phyloP scores from a whole-genome alignment of 2,888 invertebrate species.

The Danaus chrysippus region DNA sequence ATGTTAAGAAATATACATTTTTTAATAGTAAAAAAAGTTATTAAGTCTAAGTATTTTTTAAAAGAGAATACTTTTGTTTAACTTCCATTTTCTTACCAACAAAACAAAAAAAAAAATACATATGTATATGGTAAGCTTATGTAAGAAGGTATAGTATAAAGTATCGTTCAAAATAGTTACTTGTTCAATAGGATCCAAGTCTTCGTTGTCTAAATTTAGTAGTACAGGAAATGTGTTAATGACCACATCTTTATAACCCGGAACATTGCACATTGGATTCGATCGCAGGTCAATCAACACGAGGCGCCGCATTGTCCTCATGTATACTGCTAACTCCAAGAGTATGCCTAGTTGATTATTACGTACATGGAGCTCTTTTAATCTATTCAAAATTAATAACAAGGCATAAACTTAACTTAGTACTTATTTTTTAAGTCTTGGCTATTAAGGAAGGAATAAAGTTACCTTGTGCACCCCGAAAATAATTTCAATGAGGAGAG shows the following conservation, averaged over 20 bases:
- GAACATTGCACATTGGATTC: slow-evolving; percentile 58
- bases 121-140: no score
- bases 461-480: slow-evolving; percentile 61
- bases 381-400: slow-evolving; percentile 38
- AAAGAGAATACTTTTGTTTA: neutral
- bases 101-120: no score
- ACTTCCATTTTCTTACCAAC: no score
- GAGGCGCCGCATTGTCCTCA: slow-evolving; percentile 57
- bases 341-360: slow-evolving; percentile 59
- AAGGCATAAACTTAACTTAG: neutral
- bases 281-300: slow-evolving; percentile 59
- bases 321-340: slow-evolving; percentile 64
- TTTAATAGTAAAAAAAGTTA: neutral
- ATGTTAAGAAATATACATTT: neutral
- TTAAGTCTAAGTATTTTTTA: neutral
- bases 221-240: slow-evolving; percentile 58
- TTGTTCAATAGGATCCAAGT: slow-evolving; percentile 57
- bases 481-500: slow-evolving; percentile 76
- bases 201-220: slow-evolving; percentile 51
- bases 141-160: no score
- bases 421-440: neutral
- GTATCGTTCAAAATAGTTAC: slow-evolving; percentile 34
- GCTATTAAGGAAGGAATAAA: neutral
- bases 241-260: slow-evolving; percentile 59
- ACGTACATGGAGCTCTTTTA: slow-evolving; percentile 57